These are phyloP conservation scores for Drosophila paulistorum DNA, from an alignment of 1,140 invertebrate species.

Conservation along the genomic window DNA sequence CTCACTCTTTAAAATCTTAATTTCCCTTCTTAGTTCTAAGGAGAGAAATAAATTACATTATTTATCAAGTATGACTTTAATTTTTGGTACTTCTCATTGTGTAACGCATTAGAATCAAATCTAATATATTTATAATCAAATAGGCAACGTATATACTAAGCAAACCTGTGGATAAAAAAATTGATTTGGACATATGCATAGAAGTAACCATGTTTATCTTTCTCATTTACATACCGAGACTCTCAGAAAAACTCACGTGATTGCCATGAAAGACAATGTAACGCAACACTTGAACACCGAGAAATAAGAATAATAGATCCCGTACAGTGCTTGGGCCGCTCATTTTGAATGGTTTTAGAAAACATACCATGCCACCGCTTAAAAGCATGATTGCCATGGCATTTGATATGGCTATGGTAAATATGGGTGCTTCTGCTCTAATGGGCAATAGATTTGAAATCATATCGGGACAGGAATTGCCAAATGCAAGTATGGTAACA, in stretches of 20 bases:
- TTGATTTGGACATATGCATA: too few species aligned
- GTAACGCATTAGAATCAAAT: slow-evolving; percentile 22
- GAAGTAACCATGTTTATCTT: too few species aligned
- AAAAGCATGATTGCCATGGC: slow-evolving; percentile 42
- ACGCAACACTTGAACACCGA: slow-evolving; percentile 26
- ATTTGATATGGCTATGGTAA: slow-evolving; percentile 48
- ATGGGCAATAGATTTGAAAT: slow-evolving; percentile 57
- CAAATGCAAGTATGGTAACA: slow-evolving; percentile 44
- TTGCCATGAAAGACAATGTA: slow-evolving; percentile 19
- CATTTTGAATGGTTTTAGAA: slow-evolving; percentile 45
- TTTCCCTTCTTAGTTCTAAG: slow-evolving; percentile 40
- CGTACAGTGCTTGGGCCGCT: slow-evolving; percentile 33
- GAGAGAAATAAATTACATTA: not conserved
- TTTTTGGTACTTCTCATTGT: slow-evolving; percentile 36
- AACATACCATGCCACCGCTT: slow-evolving; percentile 47
- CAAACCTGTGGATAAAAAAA: slow-evolving; percentile 10
- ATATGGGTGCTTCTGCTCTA: slow-evolving; percentile 42
- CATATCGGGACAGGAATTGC: slow-evolving; percentile 45
- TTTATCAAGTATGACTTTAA: too few species aligned
- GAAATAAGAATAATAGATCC: slow-evolving; percentile 46
- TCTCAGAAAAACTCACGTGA: not conserved
- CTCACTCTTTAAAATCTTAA: not conserved
- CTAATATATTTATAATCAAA: slow-evolving; percentile 33
- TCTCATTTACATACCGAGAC: slow-evolving; percentile 13
- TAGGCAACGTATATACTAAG: slow-evolving; percentile 26